Evolutionary conservation across 2,888 invertebrate genomes (phyloP), one percentile per base, ranked within the genome.

Genomic region (Punctoribates punctum): DNA sequence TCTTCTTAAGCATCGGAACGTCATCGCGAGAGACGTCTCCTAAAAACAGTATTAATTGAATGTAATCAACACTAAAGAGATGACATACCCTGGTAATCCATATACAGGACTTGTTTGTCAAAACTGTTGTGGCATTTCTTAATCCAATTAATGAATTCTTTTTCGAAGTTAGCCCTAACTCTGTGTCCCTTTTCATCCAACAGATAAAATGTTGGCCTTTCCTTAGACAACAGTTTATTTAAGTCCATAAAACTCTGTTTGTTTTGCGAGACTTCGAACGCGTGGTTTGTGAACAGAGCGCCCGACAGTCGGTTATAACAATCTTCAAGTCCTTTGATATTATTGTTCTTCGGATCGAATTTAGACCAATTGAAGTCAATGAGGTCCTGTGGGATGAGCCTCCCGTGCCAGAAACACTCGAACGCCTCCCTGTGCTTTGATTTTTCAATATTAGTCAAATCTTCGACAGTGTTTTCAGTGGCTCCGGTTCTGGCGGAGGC

Each of bases 311-410:
- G 48, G 20, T 48, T 51, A 73, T 20, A 73, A 23, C 73, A 73
- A 42, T 73, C 73, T 13, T 73, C 73, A 4, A 4, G 13, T 48
- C 38, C 73, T 20, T 73, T 42, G n/a, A n/a, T 65, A 34, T 34
- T 34, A 17, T 17, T 65, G 20, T 27, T 17, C 23, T 54, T 73
- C 1, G 27, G 48, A n/a, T 73, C 20, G 17, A 20, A 73, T 48
- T 73, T 73, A 73, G n/a, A 48, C 73, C 73, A 73, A 1, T 54
- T 29, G n/a, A 73, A 73, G 42, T 51, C 73, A 73, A 73, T 73
- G 17, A 23, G 17, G 17, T 34, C 42, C 23, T 42, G 27, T 17
- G 73, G 73, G 11, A 73, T 73, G 17, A 73, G 73, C 25, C 73
- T 48, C 15, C 73, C 73, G 42, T 73, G 48, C 73, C 73, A 73